phyloP scores from a whole-genome alignment of 2,113 vertebrate species.

The Sapayoa aenigma region DNA sequence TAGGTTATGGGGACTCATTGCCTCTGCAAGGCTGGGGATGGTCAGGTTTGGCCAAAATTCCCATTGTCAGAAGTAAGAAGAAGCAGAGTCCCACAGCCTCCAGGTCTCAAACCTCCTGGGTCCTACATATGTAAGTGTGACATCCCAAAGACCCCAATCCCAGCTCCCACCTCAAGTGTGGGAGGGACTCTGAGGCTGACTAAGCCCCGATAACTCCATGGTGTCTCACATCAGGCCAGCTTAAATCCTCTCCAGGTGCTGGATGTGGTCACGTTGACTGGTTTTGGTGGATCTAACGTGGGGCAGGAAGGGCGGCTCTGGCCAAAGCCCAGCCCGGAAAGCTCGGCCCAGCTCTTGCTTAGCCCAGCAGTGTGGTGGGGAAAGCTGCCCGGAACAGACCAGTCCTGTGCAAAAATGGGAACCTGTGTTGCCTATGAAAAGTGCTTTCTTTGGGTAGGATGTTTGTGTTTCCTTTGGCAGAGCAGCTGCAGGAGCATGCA shows the following conservation, averaged over 20 bases:
- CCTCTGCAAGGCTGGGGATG: neutral
- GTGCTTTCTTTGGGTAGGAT: conserved; percentile 56
- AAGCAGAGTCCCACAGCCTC: no score
- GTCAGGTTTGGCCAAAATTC: neutral
- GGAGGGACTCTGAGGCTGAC: neutral
- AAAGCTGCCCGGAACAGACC: conserved; percentile 19
- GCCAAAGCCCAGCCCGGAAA: neutral
- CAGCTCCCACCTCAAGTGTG: neutral
- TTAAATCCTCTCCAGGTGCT: neutral
- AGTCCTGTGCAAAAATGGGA: conserved; percentile 32
- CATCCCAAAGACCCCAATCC: neutral
- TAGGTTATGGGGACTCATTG: fast-evolving
- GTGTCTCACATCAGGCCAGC: neutral
- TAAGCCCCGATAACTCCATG: neutral
- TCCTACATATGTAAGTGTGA: neutral
- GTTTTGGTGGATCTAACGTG: neutral
- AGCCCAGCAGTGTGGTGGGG: neutral
- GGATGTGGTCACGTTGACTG: fast-evolving
- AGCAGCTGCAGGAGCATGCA: neutral
- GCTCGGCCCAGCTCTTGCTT: neutral
- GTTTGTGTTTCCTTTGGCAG: conserved; percentile 62
- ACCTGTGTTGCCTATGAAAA: conserved; percentile 49
- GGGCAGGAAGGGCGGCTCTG: neutral
- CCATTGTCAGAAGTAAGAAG: neutral
- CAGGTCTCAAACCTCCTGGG: neutral